phyloP scores from a whole-genome alignment of 2,888 invertebrate species.

The Timandra comae region DNA sequence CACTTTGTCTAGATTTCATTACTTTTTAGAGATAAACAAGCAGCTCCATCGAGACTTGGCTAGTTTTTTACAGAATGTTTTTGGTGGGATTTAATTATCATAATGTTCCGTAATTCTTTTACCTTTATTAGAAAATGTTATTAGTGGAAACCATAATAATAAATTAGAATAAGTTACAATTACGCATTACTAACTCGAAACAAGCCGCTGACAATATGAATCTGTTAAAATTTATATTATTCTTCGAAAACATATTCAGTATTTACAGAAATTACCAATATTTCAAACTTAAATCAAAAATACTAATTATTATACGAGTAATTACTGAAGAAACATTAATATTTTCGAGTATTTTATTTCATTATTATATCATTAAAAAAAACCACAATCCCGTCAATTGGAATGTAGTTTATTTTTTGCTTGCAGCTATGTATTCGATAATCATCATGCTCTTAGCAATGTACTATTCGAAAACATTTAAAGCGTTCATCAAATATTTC shows the following conservation, averaged over 20 bases:
- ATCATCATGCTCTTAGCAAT: slow-evolving; percentile 3
- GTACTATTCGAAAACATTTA: slow-evolving; percentile 4
- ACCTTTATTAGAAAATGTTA: no score
- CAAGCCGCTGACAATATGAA: not conserved
- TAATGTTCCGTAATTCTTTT: no score
- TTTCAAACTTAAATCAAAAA: slow-evolving; percentile 3
- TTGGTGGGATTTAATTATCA: no score
- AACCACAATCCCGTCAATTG: not conserved
- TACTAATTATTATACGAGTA: slow-evolving; percentile 9
- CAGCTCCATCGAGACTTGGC: no score
- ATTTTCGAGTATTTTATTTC: not conserved
- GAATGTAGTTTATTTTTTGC: slow-evolving; percentile 8
- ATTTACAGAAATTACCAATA: not conserved
- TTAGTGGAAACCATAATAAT: no score
- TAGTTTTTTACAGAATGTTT: no score
- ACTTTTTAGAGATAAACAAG: no score
- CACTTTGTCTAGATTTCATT: no score
- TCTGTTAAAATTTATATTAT: not conserved
- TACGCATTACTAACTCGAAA: no score
- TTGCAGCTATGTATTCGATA: slow-evolving; percentile 9
- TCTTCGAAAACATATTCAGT: not conserved
- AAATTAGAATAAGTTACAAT: no score
- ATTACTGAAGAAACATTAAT: slow-evolving; percentile 6
- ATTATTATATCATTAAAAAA: not conserved
- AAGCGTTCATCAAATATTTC: slow-evolving; percentile 1